These are phyloP conservation scores for Melieria picta DNA, from an alignment of 2,888 invertebrate species.

Conservation along the genomic window DNA sequence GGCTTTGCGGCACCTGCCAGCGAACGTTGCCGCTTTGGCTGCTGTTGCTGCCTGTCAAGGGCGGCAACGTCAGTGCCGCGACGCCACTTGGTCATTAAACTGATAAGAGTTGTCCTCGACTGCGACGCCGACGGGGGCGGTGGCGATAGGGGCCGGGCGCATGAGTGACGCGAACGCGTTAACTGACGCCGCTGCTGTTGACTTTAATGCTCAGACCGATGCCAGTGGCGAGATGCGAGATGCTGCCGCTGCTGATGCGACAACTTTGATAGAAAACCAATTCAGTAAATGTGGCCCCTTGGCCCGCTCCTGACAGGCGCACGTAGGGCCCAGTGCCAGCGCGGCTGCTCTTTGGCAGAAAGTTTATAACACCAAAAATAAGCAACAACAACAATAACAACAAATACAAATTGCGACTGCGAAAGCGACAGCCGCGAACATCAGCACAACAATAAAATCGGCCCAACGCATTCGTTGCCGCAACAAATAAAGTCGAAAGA, in stretches of 20 bases:
- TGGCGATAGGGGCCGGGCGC: background rate
- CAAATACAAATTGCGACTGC: background rate
- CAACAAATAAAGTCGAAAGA: slow-evolving; percentile 22
- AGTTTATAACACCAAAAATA: background rate
- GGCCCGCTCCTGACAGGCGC: background rate
- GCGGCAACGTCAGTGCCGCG: slow-evolving; percentile 42
- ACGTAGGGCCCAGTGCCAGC: too few species aligned
- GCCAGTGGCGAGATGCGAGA: background rate
- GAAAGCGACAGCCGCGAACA: background rate
- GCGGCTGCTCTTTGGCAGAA: background rate
- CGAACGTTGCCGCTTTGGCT: too few species aligned
- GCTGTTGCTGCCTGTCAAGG: too few species aligned
- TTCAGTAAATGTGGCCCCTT: slow-evolving; percentile 23
- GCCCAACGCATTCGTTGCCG: too few species aligned
- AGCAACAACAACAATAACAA: background rate
- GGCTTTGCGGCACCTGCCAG: too few species aligned
- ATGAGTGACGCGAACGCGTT: slow-evolving; percentile 3
- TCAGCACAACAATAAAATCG: background rate
- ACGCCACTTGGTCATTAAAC: slow-evolving; percentile 61
- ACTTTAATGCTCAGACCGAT: background rate
- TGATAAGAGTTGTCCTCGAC: slow-evolving; percentile 51
- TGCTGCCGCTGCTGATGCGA: background rate
- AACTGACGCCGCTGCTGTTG: slow-evolving; percentile 19
- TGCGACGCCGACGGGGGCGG: background rate
- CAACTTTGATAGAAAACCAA: slow-evolving; percentile 20